Evolutionary conservation across 2,797 vertebrate species (phyloP), one percentile per base, ranked within the genome.

Genomic region (Masticophis lateralis): DNA sequence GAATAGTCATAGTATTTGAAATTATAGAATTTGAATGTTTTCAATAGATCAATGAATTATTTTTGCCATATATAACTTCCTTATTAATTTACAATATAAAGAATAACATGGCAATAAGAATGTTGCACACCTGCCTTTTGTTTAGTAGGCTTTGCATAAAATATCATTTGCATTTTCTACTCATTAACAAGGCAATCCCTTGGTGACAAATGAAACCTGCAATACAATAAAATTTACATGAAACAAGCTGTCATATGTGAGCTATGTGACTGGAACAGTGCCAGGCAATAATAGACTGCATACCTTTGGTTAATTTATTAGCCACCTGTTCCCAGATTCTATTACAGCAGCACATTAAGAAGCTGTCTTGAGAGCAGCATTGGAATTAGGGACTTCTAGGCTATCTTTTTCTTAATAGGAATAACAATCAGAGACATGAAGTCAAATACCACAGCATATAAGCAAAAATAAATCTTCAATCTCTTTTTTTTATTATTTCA

Each of bases 231-330:
- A 96, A 96, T 95, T 96, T 94, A 94, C 91, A 94, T 95, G 95
- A 94, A 97, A 95, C 89, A 95, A 91, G 93, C 93, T 95, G 95
- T 91, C 92, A 94, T 96, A 94, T 88, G 92, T 95, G 94, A 95
- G 92, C 60, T 95, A 2, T 86, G 89, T 94, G 92, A 57, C 66
- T 96, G 92, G 95, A 96, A 79, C 93, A 83, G 94, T 56, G 86
- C 92, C 96, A 97, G 91, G 96, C 94, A 97, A 94, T 97, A 97
- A 97, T 95, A 96, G 92, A 97, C 97, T 94, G 74, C 94, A 94
- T 96, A 96, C n/a, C 91, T 93, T 95, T 97, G 96, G 92, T 97
- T 97, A 97, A 97, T 97, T 97, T 97, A 97, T 97, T 97, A 97
- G 95, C 96, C 97, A 97, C 95, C 96, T 97, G 94, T 96, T 98